phyloP scores from a whole-genome alignment of 2,888 invertebrate genomes.

The Desoria tigrina region DNA sequence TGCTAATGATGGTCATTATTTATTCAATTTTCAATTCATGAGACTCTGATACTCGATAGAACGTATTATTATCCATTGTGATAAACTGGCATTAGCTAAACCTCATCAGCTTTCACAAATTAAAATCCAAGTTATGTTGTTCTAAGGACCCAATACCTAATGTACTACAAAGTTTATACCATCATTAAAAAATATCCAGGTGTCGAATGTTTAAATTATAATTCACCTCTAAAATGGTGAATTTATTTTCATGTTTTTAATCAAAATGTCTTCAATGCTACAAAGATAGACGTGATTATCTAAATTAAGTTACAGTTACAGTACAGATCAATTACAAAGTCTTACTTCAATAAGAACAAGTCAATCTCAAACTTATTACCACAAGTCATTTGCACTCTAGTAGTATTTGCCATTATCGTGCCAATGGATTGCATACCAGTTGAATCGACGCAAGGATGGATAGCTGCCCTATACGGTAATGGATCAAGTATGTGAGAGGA shows the following conservation, averaged over 20 bases:
- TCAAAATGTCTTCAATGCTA: slow-evolving; percentile 3
- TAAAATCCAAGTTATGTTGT: no score
- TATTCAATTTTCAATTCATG: no score
- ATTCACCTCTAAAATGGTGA: neutral
- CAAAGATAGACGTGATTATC: neutral
- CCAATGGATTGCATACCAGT: neutral
- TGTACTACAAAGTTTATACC: no score
- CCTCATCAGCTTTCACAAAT: no score
- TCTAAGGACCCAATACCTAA: no score
- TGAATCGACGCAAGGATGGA: neutral
- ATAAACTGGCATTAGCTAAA: no score
- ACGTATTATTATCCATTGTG: no score
- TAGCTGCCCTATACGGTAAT: neutral
- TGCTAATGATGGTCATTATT: no score
- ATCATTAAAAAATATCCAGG: no score
- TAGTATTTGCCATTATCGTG: neutral
- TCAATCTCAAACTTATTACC: slow-evolving; percentile 15
- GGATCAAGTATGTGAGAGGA: slow-evolving; percentile 3
- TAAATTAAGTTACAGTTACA: slow-evolving; percentile 6
- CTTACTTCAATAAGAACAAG: slow-evolving; percentile 13
- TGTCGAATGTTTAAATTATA: neutral
- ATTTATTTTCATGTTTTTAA: neutral
- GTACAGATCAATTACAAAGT: slow-evolving; percentile 15
- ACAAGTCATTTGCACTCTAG: neutral
- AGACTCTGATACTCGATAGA: no score